Base-by-base conservation (phyloP, 2,888 invertebrate genomes). In the Phyllotreta striolata region DNA sequence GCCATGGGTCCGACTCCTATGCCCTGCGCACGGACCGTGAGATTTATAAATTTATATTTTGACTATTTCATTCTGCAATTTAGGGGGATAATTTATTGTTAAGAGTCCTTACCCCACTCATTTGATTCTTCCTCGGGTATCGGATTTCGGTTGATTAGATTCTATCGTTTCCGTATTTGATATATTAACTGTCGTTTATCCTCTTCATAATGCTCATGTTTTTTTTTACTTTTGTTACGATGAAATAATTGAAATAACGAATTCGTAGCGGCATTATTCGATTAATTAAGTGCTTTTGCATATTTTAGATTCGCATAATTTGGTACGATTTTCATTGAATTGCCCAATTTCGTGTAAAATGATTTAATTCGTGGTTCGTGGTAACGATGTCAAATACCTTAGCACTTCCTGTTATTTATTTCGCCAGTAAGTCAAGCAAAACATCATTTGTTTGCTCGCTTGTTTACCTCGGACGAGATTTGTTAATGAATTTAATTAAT, bases 41-140 rank as follows among this genome's bases (percentile, higher is more conserved):
- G 81, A 82, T 82, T 82, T 82, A 82, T 81, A 81, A 80, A 80
- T 81, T 81, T 81, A 80, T 81, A 82, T 82, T 82, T 82, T 82
- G 81, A 81, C 81, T 81, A 81, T 81, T 78, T 77, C 77, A 77
- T 79, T 77, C 76, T 76, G 73, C 77, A 78, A 78, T 79, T 79
- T 78, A 76, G 78, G 78, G 78, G 72, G 69, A 76, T 79, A 79
- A 81, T 81, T 80, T 80, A 81, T 79, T 76, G 73, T 71, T 61
- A 68, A 66, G 68, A 54, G 52, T 68, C 64, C 69, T 70, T 70
- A 74, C 71, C 67, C 68, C 65, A 66, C 67, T 63, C 66, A 67
- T 67, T 69, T 61, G 55, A 68, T 70, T 63, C 66, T 70, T 70
- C 63, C 66, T 66, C 44, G 64, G 66, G 64, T 73, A 71, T 75